Evolutionary conservation across 1,140 invertebrate species (phyloP).

Genomic region (Lepidostoma basale): DNA sequence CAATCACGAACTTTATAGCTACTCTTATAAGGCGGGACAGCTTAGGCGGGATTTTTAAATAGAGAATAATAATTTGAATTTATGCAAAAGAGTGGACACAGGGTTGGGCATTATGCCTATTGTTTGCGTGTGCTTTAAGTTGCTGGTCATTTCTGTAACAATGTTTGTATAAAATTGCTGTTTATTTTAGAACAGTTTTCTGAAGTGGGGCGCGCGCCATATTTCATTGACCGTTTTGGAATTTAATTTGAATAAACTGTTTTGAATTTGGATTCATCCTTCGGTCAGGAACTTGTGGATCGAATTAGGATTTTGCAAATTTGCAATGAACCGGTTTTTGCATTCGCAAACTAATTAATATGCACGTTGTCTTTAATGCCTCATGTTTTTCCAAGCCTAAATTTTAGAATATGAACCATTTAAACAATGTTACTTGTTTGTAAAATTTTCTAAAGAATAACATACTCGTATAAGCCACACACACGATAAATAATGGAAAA

Average conservation of each 20-base stretch:
- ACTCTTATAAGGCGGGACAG: neutral
- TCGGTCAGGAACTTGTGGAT: neutral
- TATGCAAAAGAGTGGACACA: slow-evolving; percentile 16
- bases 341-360: too few relatives aligned
- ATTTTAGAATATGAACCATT: too few relatives aligned
- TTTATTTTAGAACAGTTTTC: slow-evolving; percentile 5
- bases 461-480: too few relatives aligned
- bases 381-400: too few relatives aligned
- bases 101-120: neutral
- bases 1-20: neutral
- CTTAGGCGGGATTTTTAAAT: neutral
- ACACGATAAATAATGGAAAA: too few relatives aligned
- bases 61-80: neutral
- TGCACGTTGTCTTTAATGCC: too few relatives aligned
- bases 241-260: neutral
- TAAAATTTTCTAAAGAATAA: too few relatives aligned
- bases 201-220: slow-evolving; percentile 2
- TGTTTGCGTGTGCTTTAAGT: slow-evolving; percentile 1
- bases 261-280: neutral
- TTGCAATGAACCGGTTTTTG: neutral
- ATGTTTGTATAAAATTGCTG: slow-evolving; percentile 2
- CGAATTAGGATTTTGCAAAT: neutral
- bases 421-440: too few relatives aligned
- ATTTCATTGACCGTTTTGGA: slow-evolving; percentile 18
- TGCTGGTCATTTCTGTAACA: slow-evolving; percentile 8